Evolutionary conservation across 1,140 invertebrate genomes (phyloP).

Genomic region (Andrena cerasifolii): DNA sequence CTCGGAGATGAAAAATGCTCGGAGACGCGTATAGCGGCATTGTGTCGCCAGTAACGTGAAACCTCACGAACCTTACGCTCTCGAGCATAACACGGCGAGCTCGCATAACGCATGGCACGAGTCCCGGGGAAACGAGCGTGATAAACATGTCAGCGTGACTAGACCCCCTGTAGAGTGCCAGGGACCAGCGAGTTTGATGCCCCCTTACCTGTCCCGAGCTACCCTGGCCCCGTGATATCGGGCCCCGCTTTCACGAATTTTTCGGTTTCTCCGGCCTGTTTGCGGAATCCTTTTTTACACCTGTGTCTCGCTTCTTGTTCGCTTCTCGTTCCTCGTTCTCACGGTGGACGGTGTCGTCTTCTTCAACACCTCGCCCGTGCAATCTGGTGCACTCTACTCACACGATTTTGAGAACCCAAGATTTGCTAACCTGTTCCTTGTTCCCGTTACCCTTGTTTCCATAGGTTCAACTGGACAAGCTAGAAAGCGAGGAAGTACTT

Average conservation of each 20-base stretch:
- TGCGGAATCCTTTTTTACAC: slow-evolving; percentile 30
- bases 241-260: slow-evolving; percentile 36
- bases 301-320: neutral
- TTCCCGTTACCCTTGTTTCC: too few species aligned
- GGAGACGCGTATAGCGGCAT: slow-evolving; percentile 54
- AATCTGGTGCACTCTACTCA: neutral
- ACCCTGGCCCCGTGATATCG: slow-evolving; percentile 10
- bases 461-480: too few species aligned
- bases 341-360: neutral
- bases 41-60: slow-evolving; percentile 66
- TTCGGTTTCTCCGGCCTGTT: neutral
- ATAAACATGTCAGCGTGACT: slow-evolving; percentile 71
- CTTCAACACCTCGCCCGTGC: too few species aligned
- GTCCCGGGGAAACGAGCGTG: slow-evolving; percentile 63
- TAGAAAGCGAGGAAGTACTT: too few species aligned
- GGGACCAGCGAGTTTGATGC: slow-evolving; percentile 64
- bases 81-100: slow-evolving; percentile 46
- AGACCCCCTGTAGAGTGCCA: slow-evolving; percentile 66
- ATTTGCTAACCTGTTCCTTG: too few species aligned
- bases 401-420: too few species aligned
- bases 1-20: slow-evolving; percentile 54
- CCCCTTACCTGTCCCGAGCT: slow-evolving; percentile 55
- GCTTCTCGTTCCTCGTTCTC: slow-evolving; percentile 4
- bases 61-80: slow-evolving; percentile 41
- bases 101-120: slow-evolving; percentile 69